phyloP scores from a whole-genome alignment of 2,888 invertebrate species.

The Acanthoscelides obtectus region DNA sequence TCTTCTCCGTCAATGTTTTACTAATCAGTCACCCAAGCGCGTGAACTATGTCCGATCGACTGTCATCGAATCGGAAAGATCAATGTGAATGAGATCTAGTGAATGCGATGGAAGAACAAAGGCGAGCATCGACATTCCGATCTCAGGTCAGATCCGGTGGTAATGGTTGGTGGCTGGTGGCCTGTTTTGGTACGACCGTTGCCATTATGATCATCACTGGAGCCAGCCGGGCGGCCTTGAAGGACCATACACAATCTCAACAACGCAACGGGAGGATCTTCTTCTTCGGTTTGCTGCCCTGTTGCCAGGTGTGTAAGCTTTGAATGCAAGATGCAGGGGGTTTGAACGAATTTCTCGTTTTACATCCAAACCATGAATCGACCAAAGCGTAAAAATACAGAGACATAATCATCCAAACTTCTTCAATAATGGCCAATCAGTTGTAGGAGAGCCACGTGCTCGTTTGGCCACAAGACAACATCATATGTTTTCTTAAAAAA shows the following conservation, averaged over 20 bases:
- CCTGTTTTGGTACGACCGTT: neutral
- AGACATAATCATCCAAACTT: too few relatives aligned
- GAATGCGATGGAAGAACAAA: neutral
- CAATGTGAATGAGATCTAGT: neutral
- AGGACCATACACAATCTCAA: neutral
- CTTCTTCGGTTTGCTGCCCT: neutral
- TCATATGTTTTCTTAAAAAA: too few relatives aligned
- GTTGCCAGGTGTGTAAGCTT: neutral
- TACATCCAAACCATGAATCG: too few relatives aligned
- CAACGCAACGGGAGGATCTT: neutral
- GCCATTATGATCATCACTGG: neutral
- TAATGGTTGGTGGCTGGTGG: neutral
- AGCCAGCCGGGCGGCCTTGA: neutral
- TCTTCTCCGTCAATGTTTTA: neutral
- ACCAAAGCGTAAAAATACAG: too few relatives aligned
- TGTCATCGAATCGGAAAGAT: neutral
- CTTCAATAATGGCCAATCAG: too few relatives aligned
- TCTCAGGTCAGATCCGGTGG: neutral
- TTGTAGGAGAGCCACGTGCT: too few relatives aligned
- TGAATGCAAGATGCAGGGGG: too few relatives aligned
- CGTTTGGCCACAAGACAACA: too few relatives aligned
- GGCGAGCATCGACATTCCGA: neutral
- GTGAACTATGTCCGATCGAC: neutral
- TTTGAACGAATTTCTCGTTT: too few relatives aligned
- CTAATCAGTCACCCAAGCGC: neutral